Conservation (phyloP, 2,888 invertebrate genomes). For the Parthenolecanium corni region DNA sequence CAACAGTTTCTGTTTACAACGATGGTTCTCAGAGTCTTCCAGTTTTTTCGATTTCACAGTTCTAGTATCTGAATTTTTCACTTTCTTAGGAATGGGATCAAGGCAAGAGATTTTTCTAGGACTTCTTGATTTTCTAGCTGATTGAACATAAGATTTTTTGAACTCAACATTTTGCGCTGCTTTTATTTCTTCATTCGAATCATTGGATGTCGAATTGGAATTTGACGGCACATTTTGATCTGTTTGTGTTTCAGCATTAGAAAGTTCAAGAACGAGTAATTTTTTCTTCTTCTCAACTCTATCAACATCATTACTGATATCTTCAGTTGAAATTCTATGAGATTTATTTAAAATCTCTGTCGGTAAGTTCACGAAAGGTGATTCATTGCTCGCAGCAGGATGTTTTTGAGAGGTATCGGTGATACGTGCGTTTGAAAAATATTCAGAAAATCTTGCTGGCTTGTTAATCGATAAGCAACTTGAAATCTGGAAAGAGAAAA, state of each 20-base stretch:
- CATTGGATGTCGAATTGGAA: neutral
- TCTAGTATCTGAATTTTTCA: neutral
- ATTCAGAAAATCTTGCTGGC: constrained; percentile 5
- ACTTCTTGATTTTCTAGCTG: neutral
- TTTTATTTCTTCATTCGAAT: neutral
- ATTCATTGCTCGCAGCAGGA: neutral
- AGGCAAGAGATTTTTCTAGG: neutral
- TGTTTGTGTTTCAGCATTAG: neutral
- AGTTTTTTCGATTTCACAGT: neutral
- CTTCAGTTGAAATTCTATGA: too few relatives aligned
- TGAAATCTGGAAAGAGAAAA: neutral
- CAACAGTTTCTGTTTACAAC: constrained; percentile 2
- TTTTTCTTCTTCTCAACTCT: constrained; percentile 2
- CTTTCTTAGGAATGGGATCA: neutral
- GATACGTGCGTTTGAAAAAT: neutral
- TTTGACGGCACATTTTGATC: neutral
- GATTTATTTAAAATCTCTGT: too few relatives aligned
- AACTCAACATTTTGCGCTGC: neutral
- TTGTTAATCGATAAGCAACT: neutral
- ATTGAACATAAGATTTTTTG: neutral
- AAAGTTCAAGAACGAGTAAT: neutral
- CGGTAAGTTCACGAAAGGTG: neutral
- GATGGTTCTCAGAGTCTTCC: neutral
- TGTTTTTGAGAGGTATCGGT: neutral
- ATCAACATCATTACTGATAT: neutral